Percentiles rank a stretch among this genome's conserved stretches.
phyloP scores from a whole-genome alignment of 2,888 invertebrate species.

The Melipona bicolor region DNA sequence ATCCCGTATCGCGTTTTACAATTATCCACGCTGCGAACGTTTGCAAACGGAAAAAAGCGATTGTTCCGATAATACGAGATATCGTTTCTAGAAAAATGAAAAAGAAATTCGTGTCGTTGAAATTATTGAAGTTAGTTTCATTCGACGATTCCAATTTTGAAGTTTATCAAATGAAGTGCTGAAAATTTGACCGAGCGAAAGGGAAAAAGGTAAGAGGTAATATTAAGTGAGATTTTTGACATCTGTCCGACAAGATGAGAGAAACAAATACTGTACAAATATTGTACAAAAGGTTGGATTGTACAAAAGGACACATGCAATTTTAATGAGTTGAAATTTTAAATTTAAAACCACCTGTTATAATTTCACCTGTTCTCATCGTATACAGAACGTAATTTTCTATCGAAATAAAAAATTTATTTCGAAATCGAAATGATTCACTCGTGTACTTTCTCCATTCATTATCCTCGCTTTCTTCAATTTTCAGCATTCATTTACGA shows the following conservation, averaged over 20 bases:
- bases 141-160: background rate
- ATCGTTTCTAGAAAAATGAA: background rate
- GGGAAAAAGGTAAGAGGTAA: background rate
- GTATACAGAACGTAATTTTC: background rate
- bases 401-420: background rate
- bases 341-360: slow-evolving; percentile 1
- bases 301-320: too few relatives aligned
- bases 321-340: slow-evolving; percentile 1
- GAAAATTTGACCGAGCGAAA: too few relatives aligned
- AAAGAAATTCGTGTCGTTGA: background rate
- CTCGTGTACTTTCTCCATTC: too few relatives aligned
- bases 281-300: background rate
- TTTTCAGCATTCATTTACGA: too few relatives aligned
- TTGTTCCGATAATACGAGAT: background rate
- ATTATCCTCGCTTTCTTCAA: too few relatives aligned
- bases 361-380: background rate
- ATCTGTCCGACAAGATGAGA: background rate
- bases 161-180: too few relatives aligned
- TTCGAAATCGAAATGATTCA: too few relatives aligned
- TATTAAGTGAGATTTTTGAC: background rate
- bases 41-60: background rate
- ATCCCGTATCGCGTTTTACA: slow-evolving; percentile 14
- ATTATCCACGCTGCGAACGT: background rate
- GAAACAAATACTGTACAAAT: background rate
- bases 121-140: background rate